Evolutionary conservation across 2,113 vertebrate species (phyloP).

Genomic region (Cebus imitator): DNA sequence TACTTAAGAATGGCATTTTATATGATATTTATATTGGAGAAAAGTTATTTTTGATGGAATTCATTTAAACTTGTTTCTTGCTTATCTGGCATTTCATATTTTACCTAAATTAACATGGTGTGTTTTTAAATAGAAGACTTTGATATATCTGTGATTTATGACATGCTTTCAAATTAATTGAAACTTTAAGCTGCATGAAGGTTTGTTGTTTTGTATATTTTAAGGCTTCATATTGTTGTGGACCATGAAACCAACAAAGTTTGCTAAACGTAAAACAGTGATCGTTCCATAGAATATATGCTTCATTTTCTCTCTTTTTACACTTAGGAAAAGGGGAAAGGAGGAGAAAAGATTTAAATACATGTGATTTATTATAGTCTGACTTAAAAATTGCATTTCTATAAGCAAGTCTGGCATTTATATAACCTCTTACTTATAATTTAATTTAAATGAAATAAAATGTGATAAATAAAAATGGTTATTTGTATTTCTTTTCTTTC

Average conservation of each 20-base stretch:
- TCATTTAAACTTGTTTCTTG: neutral
- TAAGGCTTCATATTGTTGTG: neutral
- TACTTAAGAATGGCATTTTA: slow-evolving; percentile 24
- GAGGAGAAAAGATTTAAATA: slow-evolving; percentile 28
- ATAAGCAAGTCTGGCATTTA: neutral
- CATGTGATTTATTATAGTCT: neutral
- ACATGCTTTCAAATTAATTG: slow-evolving; percentile 29
- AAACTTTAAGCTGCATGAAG: neutral
- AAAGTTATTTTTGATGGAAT: slow-evolving; percentile 4
- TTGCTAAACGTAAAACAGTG: neutral
- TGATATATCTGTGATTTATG: neutral
- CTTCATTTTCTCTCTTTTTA: neutral
- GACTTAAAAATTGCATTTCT: neutral
- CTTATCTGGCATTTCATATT: neutral
- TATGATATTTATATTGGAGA: neutral
- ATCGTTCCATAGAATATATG: neutral
- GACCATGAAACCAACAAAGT: neutral
- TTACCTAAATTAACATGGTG: neutral
- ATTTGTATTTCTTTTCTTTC: neutral
- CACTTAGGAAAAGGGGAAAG: neutral
- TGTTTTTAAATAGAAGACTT: slow-evolving; percentile 29
- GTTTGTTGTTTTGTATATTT: slow-evolving; percentile 1
- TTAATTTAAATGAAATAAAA: slow-evolving; percentile 39
- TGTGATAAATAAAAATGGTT: neutral
- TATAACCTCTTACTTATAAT: slow-evolving; percentile 8